phyloP scores from a whole-genome alignment of 2,797 vertebrate species.

The Poecile montanus region DNA sequence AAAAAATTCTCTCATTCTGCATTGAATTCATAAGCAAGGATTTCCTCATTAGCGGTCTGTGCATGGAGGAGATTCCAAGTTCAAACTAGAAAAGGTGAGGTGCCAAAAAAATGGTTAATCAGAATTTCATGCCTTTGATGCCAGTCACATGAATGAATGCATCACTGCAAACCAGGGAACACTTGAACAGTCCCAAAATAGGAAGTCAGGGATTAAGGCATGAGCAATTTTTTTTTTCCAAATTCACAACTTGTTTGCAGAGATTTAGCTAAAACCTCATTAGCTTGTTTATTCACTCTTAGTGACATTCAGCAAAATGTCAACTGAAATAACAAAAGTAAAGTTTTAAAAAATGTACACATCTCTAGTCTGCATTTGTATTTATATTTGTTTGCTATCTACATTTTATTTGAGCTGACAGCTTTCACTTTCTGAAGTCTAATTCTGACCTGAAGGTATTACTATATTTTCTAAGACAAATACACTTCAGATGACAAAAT shows the following conservation, averaged over 20 bases:
- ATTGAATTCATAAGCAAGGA: constrained; percentile 83
- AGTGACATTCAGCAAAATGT: constrained; percentile 67
- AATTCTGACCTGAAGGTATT: neutral
- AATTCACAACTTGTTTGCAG: constrained; percentile 59
- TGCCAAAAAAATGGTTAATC: constrained; percentile 72
- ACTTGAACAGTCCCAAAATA: constrained; percentile 27
- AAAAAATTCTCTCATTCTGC: constrained; percentile 72
- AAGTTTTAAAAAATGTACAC: constrained; percentile 44
- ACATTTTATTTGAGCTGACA: constrained; percentile 1
- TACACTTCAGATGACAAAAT: neutral
- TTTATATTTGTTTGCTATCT: neutral
- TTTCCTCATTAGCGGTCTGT: constrained; percentile 81
- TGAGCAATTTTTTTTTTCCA: neutral
- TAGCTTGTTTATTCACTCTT: constrained; percentile 72
- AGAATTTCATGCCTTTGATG: constrained; percentile 71
- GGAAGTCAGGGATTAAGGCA: constrained; percentile 48
- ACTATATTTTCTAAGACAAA: neutral
- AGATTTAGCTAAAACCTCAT: constrained; percentile 70
- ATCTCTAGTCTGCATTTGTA: neutral
- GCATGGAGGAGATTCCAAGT: constrained; percentile 78
- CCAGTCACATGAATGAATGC: constrained; percentile 47
- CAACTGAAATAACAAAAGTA: constrained; percentile 70
- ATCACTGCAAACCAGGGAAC: constrained; percentile 8
- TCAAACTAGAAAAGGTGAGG: constrained; percentile 74
- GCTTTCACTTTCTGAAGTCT: neutral